phyloP scores from a whole-genome alignment of 2,797 vertebrate genomes.

The Okamejei kenojei region DNA sequence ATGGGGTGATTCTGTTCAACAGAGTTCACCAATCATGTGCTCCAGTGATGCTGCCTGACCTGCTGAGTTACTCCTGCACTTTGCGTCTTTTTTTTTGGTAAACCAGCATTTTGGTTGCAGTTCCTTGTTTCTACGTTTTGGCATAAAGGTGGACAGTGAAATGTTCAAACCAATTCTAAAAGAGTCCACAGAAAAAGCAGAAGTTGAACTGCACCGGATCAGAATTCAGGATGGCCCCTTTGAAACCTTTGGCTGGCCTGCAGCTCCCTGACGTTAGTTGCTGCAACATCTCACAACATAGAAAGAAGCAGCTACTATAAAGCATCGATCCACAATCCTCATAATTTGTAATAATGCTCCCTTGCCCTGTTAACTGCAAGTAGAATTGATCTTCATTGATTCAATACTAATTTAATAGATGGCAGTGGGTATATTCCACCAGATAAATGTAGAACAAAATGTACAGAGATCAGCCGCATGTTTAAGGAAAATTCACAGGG shows the following conservation, averaged over 20 bases:
- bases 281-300: neutral
- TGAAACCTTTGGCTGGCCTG: neutral
- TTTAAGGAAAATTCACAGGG: constrained; percentile 23
- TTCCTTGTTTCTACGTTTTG: neutral
- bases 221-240: neutral
- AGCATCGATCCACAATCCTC: neutral
- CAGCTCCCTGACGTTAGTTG: neutral
- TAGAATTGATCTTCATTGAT: neutral
- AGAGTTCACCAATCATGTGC: too few relatives aligned
- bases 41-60: too few relatives aligned
- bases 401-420: neutral
- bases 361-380: neutral
- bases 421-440: neutral
- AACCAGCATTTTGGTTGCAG: too few relatives aligned
- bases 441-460: neutral
- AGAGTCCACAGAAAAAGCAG: neutral
- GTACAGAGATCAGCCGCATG: neutral
- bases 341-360: too few relatives aligned
- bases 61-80: too few relatives aligned
- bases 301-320: neutral
- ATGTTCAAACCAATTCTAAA: neutral
- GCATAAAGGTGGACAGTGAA: neutral
- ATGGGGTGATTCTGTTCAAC: too few relatives aligned
- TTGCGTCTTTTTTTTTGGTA: too few relatives aligned
- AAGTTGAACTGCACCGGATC: neutral